Evolutionary conservation across 2,888 invertebrate species (phyloP).

Genomic region (Calameuta idolon): DNA sequence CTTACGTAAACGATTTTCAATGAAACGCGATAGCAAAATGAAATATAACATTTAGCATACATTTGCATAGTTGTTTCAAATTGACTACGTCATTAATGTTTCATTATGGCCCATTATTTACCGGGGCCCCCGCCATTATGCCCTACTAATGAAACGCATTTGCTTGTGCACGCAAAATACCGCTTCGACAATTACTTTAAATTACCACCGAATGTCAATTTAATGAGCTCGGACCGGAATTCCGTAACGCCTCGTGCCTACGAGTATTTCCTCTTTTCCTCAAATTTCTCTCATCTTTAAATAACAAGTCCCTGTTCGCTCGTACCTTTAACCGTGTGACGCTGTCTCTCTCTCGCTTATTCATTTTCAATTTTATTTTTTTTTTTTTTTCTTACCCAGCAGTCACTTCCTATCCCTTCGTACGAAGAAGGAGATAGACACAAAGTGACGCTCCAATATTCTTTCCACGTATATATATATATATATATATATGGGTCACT

Average conservation of each 20-base stretch:
- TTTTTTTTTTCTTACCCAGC: too few relatives aligned
- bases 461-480: too few relatives aligned
- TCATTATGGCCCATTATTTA: conserved; percentile 55
- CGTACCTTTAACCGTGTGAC: too few relatives aligned
- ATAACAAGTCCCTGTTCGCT: too few relatives aligned
- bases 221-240: not conserved
- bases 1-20: conserved; percentile 23
- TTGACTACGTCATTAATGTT: conserved; percentile 53
- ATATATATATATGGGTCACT: too few relatives aligned
- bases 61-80: conserved; percentile 49
- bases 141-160: conserved; percentile 47
- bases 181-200: conserved; percentile 37
- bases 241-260: not conserved
- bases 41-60: conserved; percentile 45
- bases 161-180: conserved; percentile 29
- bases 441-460: too few relatives aligned
- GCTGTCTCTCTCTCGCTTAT: too few relatives aligned
- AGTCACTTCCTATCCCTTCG: too few relatives aligned
- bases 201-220: conserved; percentile 22
- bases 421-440: too few relatives aligned
- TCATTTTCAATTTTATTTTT: too few relatives aligned
- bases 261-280: too few relatives aligned
- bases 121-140: conserved; percentile 37
- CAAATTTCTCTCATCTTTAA: too few relatives aligned
- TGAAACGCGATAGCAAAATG: conserved; percentile 33